A percentile compares a stretch with the other conserved stretches of the same genome.
phyloP scores from a whole-genome alignment of 2,113 vertebrate species.

The Oreocharis arfaki region DNA sequence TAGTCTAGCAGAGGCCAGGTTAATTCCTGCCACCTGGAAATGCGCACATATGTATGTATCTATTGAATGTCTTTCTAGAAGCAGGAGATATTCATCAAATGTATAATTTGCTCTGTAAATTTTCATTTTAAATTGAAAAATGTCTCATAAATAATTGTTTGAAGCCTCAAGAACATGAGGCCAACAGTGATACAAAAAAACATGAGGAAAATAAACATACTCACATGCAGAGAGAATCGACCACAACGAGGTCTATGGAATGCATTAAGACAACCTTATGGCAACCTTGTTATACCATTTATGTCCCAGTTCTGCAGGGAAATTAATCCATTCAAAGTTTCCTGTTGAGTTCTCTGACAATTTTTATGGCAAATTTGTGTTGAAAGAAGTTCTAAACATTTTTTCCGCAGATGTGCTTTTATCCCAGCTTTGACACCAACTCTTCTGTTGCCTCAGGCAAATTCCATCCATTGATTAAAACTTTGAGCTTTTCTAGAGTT shows the following conservation, averaged over 20 bases:
- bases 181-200: not conserved
- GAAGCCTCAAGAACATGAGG: not conserved
- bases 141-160: not conserved
- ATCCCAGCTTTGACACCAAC: not conserved
- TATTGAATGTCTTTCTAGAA: not conserved
- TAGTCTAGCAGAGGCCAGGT: not conserved
- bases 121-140: constrained; percentile 29
- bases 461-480: not conserved
- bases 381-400: not conserved
- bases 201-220: not conserved
- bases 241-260: not conserved
- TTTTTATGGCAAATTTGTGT: not conserved
- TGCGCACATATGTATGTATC: not conserved
- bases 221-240: not conserved
- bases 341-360: not conserved
- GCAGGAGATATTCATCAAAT: not conserved
- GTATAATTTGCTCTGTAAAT: not conserved
- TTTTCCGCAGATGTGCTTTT: not conserved
- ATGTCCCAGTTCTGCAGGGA: not conserved
- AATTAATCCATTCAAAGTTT: not conserved
- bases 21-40: constrained; percentile 18
- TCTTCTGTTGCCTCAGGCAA: not conserved
- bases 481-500: not conserved
- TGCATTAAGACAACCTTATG: not conserved
- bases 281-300: not conserved